These are phyloP conservation scores for Fistularia tabacaria DNA, from an alignment of 2,797 vertebrate genomes.

Conservation along the genomic window DNA sequence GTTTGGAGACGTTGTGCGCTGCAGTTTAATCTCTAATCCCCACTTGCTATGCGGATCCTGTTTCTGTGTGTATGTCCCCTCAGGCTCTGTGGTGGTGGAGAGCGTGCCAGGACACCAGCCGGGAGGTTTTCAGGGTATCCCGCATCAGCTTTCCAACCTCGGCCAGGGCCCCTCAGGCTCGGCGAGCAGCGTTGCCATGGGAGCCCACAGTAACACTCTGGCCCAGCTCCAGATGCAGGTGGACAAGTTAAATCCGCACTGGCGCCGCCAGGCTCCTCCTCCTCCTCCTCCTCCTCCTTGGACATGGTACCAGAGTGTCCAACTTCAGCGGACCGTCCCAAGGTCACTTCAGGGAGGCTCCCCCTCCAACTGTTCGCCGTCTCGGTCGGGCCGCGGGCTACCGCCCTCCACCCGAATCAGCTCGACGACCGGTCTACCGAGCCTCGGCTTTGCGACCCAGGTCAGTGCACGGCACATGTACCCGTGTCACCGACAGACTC, in stretches of 20 bases:
- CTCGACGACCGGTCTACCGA: constrained; percentile 40
- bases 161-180: constrained; percentile 46
- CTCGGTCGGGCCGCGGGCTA: constrained; percentile 43
- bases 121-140: constrained; percentile 53
- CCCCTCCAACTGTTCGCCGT: constrained; percentile 32
- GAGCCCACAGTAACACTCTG: constrained; percentile 53
- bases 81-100: constrained; percentile 69
- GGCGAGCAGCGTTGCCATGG: constrained; percentile 35
- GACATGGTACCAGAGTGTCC: constrained; percentile 58
- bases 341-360: constrained; percentile 35
- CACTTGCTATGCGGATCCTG: constrained; percentile 37
- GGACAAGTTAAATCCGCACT: constrained; percentile 59
- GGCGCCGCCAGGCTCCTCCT: constrained; percentile 47
- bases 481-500: constrained; percentile 35
- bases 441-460: constrained; percentile 56
- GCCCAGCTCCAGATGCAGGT: constrained; percentile 74
- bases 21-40: background rate
- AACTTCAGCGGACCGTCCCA: constrained; percentile 44
- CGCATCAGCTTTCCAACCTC: constrained; percentile 40
- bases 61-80: constrained; percentile 26
- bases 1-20: background rate
- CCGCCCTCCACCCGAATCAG: constrained; percentile 48
- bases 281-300: constrained; percentile 46
- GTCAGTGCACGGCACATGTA: constrained; percentile 34
- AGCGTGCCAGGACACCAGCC: constrained; percentile 53